Percentiles rank a stretch among this genome's conserved stretches.
phyloP scores from a whole-genome alignment of 2,888 invertebrate genomes.

The Acutogordius australiensis region DNA sequence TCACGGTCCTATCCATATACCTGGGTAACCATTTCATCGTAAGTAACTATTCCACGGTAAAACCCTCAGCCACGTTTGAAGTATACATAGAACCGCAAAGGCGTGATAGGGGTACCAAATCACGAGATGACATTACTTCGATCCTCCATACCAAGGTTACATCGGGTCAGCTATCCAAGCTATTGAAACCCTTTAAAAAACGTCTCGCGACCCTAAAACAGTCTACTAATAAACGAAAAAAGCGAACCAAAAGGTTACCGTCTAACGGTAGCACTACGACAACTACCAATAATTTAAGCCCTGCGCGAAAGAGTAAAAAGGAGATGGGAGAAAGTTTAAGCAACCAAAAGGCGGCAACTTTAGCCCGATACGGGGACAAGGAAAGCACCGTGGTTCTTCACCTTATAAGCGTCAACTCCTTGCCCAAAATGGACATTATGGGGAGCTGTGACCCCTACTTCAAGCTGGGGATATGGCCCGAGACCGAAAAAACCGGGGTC shows the following conservation, averaged over 20 bases:
- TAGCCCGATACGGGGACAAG: neutral
- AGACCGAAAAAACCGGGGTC: neutral
- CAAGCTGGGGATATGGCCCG: neutral
- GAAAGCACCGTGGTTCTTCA: neutral
- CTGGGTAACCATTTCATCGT: neutral
- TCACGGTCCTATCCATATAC: neutral
- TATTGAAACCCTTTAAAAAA: too few relatives aligned
- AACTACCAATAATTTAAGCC: too few relatives aligned
- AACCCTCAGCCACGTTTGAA: neutral
- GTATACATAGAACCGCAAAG: neutral
- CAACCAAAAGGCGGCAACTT: neutral
- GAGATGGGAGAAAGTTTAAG: too few relatives aligned
- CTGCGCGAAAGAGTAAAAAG: neutral
- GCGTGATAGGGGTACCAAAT: neutral
- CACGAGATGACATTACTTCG: neutral
- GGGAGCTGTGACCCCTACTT: slow-evolving; percentile 7
- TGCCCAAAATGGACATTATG: slow-evolving; percentile 9
- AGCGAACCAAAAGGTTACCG: neutral
- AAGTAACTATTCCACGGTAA: neutral
- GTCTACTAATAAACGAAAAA: neutral
- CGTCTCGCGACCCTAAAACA: neutral
- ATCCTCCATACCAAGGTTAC: neutral
- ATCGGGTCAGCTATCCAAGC: too few relatives aligned
- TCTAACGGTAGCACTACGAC: too few relatives aligned
- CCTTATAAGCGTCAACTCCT: neutral